phyloP scores from a whole-genome alignment of 1,140 invertebrate genomes.

The Lordiphosa mommai region DNA sequence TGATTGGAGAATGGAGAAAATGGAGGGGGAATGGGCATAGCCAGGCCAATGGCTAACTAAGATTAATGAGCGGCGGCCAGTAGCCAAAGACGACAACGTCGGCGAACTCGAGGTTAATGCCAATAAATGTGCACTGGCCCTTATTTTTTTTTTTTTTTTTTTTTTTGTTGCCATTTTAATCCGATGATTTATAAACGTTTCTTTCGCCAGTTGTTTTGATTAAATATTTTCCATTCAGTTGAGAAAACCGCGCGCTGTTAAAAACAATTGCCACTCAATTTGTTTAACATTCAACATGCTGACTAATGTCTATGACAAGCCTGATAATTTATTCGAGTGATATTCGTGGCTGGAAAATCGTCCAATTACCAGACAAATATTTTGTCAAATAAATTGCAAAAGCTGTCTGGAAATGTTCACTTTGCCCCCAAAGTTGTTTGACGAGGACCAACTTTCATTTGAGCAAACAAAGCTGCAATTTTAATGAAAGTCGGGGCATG shows the following conservation, averaged over 20 bases:
- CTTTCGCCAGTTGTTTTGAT: neutral
- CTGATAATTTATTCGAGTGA: too few relatives aligned
- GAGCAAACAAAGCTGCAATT: constrained; percentile 42
- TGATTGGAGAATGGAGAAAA: constrained; percentile 1
- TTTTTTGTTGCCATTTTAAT: too few relatives aligned
- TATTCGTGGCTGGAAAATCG: too few relatives aligned
- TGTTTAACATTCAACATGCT: neutral
- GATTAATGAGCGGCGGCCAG: constrained; percentile 50
- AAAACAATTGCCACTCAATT: neutral
- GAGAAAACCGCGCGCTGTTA: constrained; percentile 25
- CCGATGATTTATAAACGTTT: constrained; percentile 59
- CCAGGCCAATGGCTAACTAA: constrained; percentile 51
- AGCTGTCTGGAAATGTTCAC: too few relatives aligned
- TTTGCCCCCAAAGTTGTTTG: neutral
- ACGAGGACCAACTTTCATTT: constrained; percentile 22
- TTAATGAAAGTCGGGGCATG: constrained; percentile 40
- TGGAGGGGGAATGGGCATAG: neutral
- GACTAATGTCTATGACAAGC: too few relatives aligned
- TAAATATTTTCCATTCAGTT: neutral
- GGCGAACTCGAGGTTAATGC: constrained; percentile 45
- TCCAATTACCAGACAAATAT: too few relatives aligned
- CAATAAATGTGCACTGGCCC: constrained; percentile 48
- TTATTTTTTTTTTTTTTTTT: too few relatives aligned
- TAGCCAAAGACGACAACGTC: constrained; percentile 10
- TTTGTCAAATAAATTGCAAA: too few relatives aligned